Percentiles rank a stretch among this genome's conserved stretches.
Evolutionary conservation across 2,113 vertebrate species (phyloP).

Genomic region (Trichechus manatus): DNA sequence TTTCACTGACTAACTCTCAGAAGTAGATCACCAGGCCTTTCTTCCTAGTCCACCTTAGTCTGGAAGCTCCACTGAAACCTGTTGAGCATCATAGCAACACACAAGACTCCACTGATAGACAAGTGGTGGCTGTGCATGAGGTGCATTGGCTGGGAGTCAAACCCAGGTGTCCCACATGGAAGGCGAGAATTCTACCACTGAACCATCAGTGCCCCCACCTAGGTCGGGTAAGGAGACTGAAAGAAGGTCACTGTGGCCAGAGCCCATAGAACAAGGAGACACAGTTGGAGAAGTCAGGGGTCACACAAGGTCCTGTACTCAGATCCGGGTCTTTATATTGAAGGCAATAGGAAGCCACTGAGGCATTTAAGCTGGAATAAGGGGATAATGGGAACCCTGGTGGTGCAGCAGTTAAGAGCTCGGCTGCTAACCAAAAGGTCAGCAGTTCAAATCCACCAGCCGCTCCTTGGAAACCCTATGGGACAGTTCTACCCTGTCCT

Average conservation of each 20-base stretch:
- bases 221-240: fast-evolving
- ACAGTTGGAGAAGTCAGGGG: background rate
- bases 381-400: too few relatives aligned
- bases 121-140: background rate
- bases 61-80: background rate
- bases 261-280: background rate
- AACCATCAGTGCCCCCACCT: background rate
- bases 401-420: too few relatives aligned
- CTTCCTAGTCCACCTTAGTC: background rate
- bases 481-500: too few relatives aligned
- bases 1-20: background rate
- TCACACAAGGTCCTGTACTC: background rate
- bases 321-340: background rate
- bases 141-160: background rate
- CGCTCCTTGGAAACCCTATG: too few relatives aligned
- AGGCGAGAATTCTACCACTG: background rate
- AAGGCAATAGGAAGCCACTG: background rate
- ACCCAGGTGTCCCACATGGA: background rate
- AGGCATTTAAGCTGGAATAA: background rate
- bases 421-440: too few relatives aligned
- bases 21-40: background rate
- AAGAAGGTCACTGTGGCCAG: background rate
- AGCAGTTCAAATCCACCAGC: too few relatives aligned
- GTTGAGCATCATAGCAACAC: background rate
- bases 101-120: background rate